Evolutionary conservation across 2,797 vertebrate species (phyloP), one percentile per base, ranked within the genome.

Genomic region (Molossus molossus): DNA sequence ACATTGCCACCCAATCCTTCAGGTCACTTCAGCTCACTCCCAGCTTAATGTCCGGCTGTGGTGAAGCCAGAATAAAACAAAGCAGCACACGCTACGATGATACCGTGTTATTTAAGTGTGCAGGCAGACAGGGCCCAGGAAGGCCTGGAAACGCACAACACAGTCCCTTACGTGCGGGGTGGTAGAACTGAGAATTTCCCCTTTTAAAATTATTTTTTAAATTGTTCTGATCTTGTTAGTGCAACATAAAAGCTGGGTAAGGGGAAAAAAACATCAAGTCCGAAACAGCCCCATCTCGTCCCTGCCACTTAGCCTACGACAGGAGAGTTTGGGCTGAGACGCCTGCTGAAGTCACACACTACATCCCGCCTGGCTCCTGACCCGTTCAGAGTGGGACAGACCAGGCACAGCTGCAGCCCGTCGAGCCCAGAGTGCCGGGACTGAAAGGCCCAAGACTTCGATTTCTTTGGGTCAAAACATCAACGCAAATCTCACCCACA

Each of bases 21-120:
- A 87, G 67, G 58, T 58, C 69, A 58, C 29, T 70, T 8, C 15
- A 69, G 72, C 70, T 94, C 29, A 84, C n/a, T 45, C 50, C 67
- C 91, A 73, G 94, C 65, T 83, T 86, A 89, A 92, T 95, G 77
- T 90, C 13, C 50, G 23, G 57, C 37, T 45, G 80, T 8, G 13
- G 88, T 73, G 89, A 96, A 91, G 82, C 73, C 73, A 90, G 72
- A 91, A 83, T 70, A 82, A 87, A 96, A 89, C 48, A 95, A 95
- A 73, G 90, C 87, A 70, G 90, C 55, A 77, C 27, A 84, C 2
- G 50, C 45, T 73, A 27, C 84, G 53, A 65, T 53, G 55, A 50
- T 45, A 87, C 67, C 72, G 33, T 8, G 53, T 92, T 75, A 60
- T 95, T 92, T 48, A 82, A 62, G 73, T 57, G 60, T 57, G 79